Base-by-base conservation (phyloP, 2,888 invertebrate species). In the Steromphala cineraria region DNA sequence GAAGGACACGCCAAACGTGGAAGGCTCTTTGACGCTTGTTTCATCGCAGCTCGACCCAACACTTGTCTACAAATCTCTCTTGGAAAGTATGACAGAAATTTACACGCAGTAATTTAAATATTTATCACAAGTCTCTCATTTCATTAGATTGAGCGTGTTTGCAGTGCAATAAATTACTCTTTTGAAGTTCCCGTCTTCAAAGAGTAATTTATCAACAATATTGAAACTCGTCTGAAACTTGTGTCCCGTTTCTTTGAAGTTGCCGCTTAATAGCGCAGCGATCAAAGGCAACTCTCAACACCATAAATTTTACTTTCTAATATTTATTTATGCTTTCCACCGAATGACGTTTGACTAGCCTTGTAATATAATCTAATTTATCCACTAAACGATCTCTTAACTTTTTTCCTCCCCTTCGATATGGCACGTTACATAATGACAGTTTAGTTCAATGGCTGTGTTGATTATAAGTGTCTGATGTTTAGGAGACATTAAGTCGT, bases 161-260 rank as follows among this genome's bases (percentile, higher is more conserved):
- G 76, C 53, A 28, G 36, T 53, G 76, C 55, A 53, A 55, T 76
- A 76, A 76, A 76, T 76, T 76, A 55, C 53, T 31, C 76, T 21
- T 76, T 76, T 76, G 76, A 76, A 76, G 76, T 55, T 17, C 10
- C 31, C 8, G 76, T 53, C 76, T 53, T 76, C 76, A 76, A 76
- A 76, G 76, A 53, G 55, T n/a, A 53, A 55, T 76, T 76, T 76
- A 76, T 76, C 76, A 76, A 76, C 76, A 76, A 53, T 76, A 55
- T 76, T 76, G 55, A 24, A 52, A 15, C 53, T 55, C 53, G 76
- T 28, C 76, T 31, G 55, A 55, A 76, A 76, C 76, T 53, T 53
- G 53, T 53, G 53, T 76, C 31, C 53, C 53, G 36, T n/a, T 13
- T 53, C 76, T 76, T 76, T 71, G 71, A 71, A 71, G 71, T 71